phyloP scores from a whole-genome alignment of 2,797 vertebrate species.

The Delichon dasypus region DNA sequence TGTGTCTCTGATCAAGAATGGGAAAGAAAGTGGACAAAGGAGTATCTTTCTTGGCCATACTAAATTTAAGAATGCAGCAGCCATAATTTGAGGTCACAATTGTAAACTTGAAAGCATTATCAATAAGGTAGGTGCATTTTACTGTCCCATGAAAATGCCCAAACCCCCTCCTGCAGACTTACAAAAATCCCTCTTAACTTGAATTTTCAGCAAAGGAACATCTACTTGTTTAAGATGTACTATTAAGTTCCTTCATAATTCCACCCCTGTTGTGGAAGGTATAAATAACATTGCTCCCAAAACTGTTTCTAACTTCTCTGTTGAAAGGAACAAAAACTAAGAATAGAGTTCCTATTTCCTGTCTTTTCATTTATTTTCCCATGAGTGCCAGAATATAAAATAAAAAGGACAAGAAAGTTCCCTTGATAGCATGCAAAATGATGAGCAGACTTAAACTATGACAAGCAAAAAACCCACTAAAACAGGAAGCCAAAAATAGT shows the following conservation, averaged over 20 bases:
- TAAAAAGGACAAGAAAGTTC: background rate
- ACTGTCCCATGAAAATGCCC: background rate
- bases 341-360: background rate
- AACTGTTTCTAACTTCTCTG: background rate
- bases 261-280: background rate
- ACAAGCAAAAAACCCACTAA: background rate
- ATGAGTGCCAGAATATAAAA: background rate
- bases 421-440: background rate
- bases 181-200: background rate
- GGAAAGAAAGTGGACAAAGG: background rate
- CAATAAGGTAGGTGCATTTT: background rate
- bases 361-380: background rate
- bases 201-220: background rate
- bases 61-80: background rate
- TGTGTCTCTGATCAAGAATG: background rate
- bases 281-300: background rate
- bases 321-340: background rate
- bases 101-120: background rate
- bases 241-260: background rate
- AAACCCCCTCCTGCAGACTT: background rate
- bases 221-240: background rate
- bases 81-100: background rate
- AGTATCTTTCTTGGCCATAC: background rate
- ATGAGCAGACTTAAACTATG: background rate
- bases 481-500: background rate